phyloP scores from a whole-genome alignment of 2,797 vertebrate genomes.

The Natrix natrix region DNA sequence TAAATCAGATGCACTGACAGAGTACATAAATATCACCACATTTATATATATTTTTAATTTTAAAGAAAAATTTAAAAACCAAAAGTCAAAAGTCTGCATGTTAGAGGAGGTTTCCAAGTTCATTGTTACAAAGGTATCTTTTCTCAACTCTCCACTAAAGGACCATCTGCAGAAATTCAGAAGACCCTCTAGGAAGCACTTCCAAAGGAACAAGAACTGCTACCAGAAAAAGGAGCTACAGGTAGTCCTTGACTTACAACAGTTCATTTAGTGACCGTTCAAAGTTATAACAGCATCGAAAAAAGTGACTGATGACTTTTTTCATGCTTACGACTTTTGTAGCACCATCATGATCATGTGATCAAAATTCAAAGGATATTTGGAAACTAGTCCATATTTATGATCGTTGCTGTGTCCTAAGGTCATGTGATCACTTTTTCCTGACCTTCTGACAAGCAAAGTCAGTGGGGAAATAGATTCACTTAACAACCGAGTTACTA shows the following conservation, averaged over 20 bases:
- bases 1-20: background rate
- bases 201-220: background rate
- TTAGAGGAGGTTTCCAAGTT: background rate
- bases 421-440: background rate
- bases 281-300: background rate
- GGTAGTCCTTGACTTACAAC: background rate
- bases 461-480: background rate
- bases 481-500: background rate
- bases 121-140: too few species aligned
- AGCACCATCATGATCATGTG: too few species aligned
- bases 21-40: background rate
- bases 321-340: background rate
- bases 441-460: background rate
- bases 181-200: background rate
- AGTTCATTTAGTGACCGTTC: background rate
- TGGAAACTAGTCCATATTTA: background rate
- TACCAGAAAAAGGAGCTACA: background rate
- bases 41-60: background rate
- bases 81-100: background rate
- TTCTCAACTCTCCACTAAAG: background rate
- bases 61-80: background rate
- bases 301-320: background rate
- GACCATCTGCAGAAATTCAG: background rate
- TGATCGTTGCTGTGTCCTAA: background rate
- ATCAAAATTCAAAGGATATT: background rate